These are phyloP conservation scores for Loriculus beryllinus DNA, from an alignment of 2,797 vertebrate species.

Conservation along the genomic window DNA sequence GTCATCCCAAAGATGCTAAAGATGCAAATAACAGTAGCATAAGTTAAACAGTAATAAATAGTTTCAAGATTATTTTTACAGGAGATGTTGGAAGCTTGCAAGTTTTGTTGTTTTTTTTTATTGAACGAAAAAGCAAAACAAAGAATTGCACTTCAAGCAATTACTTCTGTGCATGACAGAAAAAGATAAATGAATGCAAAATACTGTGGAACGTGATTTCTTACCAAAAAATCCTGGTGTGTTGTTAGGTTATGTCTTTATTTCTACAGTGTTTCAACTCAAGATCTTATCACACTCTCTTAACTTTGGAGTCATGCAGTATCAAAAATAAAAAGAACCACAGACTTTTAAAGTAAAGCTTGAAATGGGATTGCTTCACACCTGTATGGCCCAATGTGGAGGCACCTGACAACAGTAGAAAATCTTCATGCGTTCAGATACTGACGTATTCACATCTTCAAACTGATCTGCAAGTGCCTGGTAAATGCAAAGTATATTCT, in stretches of 20 bases:
- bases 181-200: neutral
- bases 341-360: neutral
- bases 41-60: neutral
- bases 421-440: conserved; percentile 89
- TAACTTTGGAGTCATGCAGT: neutral
- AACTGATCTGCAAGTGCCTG: conserved; percentile 88
- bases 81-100: neutral
- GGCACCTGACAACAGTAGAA: conserved; percentile 91
- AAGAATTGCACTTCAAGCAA: neutral
- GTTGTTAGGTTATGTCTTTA: neutral
- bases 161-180: neutral
- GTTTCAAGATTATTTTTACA: neutral
- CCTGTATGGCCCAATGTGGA: conserved; percentile 89
- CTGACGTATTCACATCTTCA: conserved; percentile 79
- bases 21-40: neutral
- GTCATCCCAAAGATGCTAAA: neutral
- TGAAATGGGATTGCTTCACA: conserved; percentile 35
- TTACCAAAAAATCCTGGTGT: neutral
- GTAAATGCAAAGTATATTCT: neutral
- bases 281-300: neutral
- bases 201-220: neutral
- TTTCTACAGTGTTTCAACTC: neutral
- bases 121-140: neutral
- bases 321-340: neutral
- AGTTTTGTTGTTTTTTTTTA: neutral